A percentile compares a stretch with the other conserved stretches of the same genome.
phyloP scores from a whole-genome alignment of 2,797 vertebrate species.

The Smutsia gigantea region DNA sequence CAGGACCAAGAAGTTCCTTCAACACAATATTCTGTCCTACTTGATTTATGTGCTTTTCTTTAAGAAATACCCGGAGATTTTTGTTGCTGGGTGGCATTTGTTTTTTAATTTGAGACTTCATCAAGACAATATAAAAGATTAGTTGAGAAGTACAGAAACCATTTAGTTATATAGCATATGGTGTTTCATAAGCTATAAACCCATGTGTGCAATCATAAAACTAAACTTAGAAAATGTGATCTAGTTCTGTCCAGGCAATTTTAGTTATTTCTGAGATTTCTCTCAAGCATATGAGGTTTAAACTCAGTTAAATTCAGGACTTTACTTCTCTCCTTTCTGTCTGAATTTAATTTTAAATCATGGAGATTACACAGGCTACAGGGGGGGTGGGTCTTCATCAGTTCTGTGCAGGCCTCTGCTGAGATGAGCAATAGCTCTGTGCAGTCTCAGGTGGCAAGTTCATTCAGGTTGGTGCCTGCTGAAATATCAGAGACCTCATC shows the following conservation, averaged over 20 bases:
- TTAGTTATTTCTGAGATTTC: background rate
- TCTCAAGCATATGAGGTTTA: background rate
- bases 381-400: background rate
- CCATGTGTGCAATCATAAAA: background rate
- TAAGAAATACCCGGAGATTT: background rate
- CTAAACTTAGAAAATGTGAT: background rate
- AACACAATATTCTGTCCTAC: background rate
- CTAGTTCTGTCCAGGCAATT: background rate
- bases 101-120: constrained; percentile 35
- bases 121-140: background rate
- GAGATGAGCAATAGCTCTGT: background rate
- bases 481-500: background rate
- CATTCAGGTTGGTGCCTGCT: background rate
- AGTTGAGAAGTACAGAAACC: background rate
- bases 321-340: background rate
- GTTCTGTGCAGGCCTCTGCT: background rate
- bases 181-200: background rate
- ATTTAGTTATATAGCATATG: background rate
- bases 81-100: background rate
- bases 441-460: background rate
- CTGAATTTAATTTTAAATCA: background rate
- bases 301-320: background rate
- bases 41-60: background rate
- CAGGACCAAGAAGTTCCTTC: background rate
- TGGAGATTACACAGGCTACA: background rate